Conservation (phyloP, 2,888 invertebrate species). For the Dastarcus helophoroides region DNA sequence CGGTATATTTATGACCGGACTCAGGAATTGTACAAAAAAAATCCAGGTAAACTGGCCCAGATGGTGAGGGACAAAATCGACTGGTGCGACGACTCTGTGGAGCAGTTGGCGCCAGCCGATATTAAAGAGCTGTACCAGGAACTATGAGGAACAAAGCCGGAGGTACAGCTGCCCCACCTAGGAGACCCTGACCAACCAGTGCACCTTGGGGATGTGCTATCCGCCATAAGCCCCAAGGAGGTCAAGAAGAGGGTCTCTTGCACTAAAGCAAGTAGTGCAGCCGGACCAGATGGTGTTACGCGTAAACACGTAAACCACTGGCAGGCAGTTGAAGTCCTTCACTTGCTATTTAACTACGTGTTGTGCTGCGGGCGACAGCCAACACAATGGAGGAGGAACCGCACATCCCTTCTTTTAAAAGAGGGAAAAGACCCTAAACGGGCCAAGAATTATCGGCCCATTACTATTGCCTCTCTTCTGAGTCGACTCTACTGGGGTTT, state of each 20-base stretch:
- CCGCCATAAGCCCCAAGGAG: slow-evolving; percentile 10
- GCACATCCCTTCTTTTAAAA: slow-evolving; percentile 26
- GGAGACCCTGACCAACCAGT: slow-evolving; percentile 7
- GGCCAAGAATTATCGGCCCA: slow-evolving; percentile 24
- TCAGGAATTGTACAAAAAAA: slow-evolving; percentile 23
- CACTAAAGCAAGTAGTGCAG: slow-evolving; percentile 15
- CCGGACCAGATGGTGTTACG: slow-evolving; percentile 19
- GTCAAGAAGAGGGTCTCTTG: slow-evolving; percentile 12
- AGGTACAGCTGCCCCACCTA: slow-evolving; percentile 14
- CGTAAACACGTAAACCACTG: slow-evolving; percentile 12
- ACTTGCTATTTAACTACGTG: slow-evolving; percentile 13
- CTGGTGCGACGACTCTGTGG: slow-evolving; percentile 12
- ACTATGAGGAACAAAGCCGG: slow-evolving; percentile 20
- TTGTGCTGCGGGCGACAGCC: slow-evolving; percentile 16
- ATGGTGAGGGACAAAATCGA: slow-evolving; percentile 17
- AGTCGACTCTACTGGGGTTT: slow-evolving; percentile 22
- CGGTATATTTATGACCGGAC: slow-evolving; percentile 21
- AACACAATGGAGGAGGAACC: slow-evolving; percentile 23
- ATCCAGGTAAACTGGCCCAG: slow-evolving; percentile 22
- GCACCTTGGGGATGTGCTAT: slow-evolving; percentile 8
- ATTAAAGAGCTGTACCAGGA: slow-evolving; percentile 17
- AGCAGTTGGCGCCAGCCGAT: slow-evolving; percentile 5
- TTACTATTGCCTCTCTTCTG: slow-evolving; percentile 25
- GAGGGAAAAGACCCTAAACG: slow-evolving; percentile 21
- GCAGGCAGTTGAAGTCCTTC: too few relatives aligned